These are phyloP conservation scores for Leptinotarsa peninsularis DNA, from an alignment of 2,888 invertebrate genomes.

Conservation along the genomic window DNA sequence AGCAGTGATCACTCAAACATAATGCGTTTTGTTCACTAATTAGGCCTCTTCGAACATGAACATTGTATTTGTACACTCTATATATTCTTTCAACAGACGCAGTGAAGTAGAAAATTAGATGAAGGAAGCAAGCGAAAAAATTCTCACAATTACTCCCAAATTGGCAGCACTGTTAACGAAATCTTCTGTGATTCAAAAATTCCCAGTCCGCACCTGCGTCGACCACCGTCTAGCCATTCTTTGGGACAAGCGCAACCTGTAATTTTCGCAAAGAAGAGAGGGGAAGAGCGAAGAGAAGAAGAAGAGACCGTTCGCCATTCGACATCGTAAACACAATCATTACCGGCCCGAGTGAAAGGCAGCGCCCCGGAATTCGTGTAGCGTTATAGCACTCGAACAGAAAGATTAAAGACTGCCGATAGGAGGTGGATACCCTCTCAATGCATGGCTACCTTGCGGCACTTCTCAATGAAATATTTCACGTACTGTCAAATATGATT, in stretches of 20 bases:
- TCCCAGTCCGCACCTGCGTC: not conserved
- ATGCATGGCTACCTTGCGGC: conserved; percentile 3
- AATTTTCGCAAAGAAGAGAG: conserved; percentile 7
- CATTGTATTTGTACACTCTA: too few species aligned
- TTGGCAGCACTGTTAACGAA: not conserved
- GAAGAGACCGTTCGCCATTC: conserved; percentile 12
- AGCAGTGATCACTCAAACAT: too few species aligned
- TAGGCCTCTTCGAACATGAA: too few species aligned
- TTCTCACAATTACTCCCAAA: not conserved
- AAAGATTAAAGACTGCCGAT: conserved; percentile 22
- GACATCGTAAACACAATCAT: conserved; percentile 13
- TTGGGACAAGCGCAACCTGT: conserved; percentile 9
- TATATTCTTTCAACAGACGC: too few species aligned
- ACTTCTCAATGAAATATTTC: not conserved
- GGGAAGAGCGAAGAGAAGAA: conserved; percentile 9
- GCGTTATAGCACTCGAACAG: conserved; percentile 22
- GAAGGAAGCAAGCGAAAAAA: too few species aligned
- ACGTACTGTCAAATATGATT: too few species aligned
- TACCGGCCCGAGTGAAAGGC: conserved; percentile 9
- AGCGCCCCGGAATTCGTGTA: conserved; percentile 18
- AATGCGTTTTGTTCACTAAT: too few species aligned
- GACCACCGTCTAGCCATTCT: conserved; percentile 7
- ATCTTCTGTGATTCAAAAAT: not conserved
- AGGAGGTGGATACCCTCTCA: not conserved
- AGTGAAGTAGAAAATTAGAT: too few species aligned